A percentile compares a stretch with the other conserved stretches of the same genome.
phyloP scores from a whole-genome alignment of 2,888 invertebrate species.

The Megaustenia siamemsis region DNA sequence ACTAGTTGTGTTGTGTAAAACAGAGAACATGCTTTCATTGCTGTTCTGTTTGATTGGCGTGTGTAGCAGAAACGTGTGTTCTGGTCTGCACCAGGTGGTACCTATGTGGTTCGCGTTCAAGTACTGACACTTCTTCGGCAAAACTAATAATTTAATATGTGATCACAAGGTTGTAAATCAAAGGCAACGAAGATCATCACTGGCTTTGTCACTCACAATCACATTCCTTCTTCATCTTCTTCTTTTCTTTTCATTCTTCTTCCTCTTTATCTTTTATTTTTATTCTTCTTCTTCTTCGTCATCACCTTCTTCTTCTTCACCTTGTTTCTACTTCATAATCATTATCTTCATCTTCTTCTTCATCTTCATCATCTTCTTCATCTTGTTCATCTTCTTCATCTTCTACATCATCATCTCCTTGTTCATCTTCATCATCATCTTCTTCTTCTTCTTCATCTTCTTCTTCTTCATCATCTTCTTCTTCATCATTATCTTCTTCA shows the following conservation, averaged over 20 bases:
- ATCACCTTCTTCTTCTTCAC: background rate
- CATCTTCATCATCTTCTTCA: background rate
- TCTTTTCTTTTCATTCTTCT: background rate
- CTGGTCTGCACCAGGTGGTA: no score
- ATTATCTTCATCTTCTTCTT: background rate
- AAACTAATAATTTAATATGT: no score
- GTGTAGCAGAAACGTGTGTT: no score
- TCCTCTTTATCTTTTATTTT: background rate
- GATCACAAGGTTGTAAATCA: no score
- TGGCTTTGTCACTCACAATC: no score
- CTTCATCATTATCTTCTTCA: background rate
- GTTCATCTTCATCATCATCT: background rate
- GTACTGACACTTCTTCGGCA: no score
- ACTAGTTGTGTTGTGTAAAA: no score
- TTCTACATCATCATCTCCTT: slow-evolving; percentile 5
- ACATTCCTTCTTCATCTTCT: background rate
- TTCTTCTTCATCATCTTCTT: background rate
- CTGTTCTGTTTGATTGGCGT: no score
- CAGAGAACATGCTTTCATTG: no score
- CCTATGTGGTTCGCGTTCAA: no score
- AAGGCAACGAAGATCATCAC: no score
- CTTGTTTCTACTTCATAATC: background rate
- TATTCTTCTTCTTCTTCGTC: background rate
- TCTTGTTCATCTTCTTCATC: slow-evolving; percentile 5
- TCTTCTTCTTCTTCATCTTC: background rate